phyloP scores from a whole-genome alignment of 2,113 vertebrate species.

The Ardeotis arabs region DNA sequence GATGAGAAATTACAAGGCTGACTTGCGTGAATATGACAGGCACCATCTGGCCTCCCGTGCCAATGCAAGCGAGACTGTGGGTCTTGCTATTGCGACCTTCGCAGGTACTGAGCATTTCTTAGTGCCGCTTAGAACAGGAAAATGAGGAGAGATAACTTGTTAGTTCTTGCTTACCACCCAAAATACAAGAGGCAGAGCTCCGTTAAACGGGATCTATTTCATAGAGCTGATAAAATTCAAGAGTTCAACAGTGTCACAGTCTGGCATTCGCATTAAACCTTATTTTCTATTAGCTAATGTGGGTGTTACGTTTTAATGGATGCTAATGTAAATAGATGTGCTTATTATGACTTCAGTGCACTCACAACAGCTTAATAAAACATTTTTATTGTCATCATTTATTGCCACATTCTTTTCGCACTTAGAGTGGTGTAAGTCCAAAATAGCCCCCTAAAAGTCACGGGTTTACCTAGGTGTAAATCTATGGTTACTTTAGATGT shows the following conservation, averaged over 20 bases:
- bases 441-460: constrained; percentile 42
- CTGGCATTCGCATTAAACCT: constrained; percentile 21
- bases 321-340: constrained; percentile 58
- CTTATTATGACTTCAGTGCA: constrained; percentile 57
- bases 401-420: constrained; percentile 57
- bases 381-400: constrained; percentile 65
- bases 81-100: neutral
- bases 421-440: constrained; percentile 23
- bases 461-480: constrained; percentile 57
- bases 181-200: neutral
- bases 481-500: constrained; percentile 56
- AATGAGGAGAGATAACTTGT: neutral
- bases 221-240: constrained; percentile 39
- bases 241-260: constrained; percentile 33
- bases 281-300: constrained; percentile 41
- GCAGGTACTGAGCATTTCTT: neutral
- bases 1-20: neutral
- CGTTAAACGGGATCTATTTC: constrained; percentile 7
- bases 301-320: constrained; percentile 38
- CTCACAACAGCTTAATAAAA: constrained; percentile 48
- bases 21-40: neutral
- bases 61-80: neutral
- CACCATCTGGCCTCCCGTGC: neutral
- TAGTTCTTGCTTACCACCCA: neutral
- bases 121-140: neutral